Evolutionary conservation across 2,888 invertebrate genomes (phyloP), one percentile per base, ranked within the genome.

Genomic region (Mesorhabditis belari): DNA sequence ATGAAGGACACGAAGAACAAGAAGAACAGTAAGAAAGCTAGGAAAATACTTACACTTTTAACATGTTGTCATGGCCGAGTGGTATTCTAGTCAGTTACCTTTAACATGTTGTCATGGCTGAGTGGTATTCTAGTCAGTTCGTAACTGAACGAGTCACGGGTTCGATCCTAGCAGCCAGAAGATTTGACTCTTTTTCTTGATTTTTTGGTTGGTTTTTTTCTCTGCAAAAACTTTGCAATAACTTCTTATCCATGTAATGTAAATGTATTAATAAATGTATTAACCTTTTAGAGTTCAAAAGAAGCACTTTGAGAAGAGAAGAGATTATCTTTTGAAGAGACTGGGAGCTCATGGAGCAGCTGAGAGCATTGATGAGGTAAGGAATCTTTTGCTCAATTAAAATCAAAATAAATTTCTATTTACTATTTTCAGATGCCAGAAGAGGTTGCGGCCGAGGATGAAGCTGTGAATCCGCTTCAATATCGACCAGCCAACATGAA

Each of bases 391-490:
- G 44, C n/a, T 35, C 12, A 17, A n/a, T n/a, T n/a, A n/a, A 35
- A 35, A 35, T 17, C n/a, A 17, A 35, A 9, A 2, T 17, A 35
- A 35, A 35, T n/a, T n/a, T n/a, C 44, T 17, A 35, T 35, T 35
- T 35, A 55, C 57, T n/a, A 35, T 12, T 17, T 35, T 35, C 44
- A 35, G 44, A 35, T n/a, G 44, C 44, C 44, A 9, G 44, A 35
- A 35, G 1, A 9, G 12, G 44, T 35, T 49, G 58, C 25, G 17
- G 52, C 63, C 6, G 60, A 56, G 51, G 67, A 67, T 53, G 65
- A 62, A 50, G 63, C 70, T 27, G 70, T 73, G 65, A 77, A 77
- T 61, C 77, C 77, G 35, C 68, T 77, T 35, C 71, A 74, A 19
- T 77, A 77, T 66, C 70, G 77, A 29, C 77, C 77, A 28, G 60